A percentile compares a stretch with the other conserved stretches of the same genome.
These are phyloP conservation scores for Lasioglossum oenotherae DNA, from an alignment of 2,888 invertebrate species.

Conservation along the genomic window DNA sequence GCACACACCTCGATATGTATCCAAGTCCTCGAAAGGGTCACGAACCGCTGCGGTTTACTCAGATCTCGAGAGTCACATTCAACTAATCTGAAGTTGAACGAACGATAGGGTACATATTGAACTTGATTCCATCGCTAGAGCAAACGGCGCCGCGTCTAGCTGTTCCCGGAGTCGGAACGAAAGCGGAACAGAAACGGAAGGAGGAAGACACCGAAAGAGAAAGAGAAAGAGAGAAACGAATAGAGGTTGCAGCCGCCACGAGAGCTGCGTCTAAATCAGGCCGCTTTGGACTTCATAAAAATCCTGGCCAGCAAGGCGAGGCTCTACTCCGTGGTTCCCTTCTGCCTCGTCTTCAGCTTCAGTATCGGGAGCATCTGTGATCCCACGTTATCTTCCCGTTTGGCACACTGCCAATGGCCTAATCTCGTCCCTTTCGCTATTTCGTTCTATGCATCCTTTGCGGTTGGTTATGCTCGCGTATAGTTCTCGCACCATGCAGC, in stretches of 20 bases:
- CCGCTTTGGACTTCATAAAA: constrained; percentile 66
- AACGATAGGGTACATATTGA: constrained; percentile 9
- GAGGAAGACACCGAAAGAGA: not conserved
- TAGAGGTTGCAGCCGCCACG: constrained; percentile 18
- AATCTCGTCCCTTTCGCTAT: constrained; percentile 71
- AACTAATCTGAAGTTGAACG: not conserved
- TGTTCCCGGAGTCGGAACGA: constrained; percentile 42
- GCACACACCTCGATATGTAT: not conserved
- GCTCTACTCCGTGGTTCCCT: constrained; percentile 32
- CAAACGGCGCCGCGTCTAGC: not conserved
- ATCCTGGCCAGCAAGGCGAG: constrained; percentile 41
- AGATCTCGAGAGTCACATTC: not conserved
- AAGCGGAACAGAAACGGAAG: constrained; percentile 5
- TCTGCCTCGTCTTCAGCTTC: not conserved
- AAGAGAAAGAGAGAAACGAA: not conserved
- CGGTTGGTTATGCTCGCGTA: constrained; percentile 70
- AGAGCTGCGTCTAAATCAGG: constrained; percentile 69
- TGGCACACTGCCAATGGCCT: constrained; percentile 63
- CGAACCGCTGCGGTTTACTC: not conserved
- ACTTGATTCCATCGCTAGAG: constrained; percentile 17
- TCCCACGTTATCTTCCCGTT: constrained; percentile 71
- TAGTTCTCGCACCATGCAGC: constrained; percentile 52
- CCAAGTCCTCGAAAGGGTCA: not conserved
- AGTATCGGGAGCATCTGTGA: constrained; percentile 59
- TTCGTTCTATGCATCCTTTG: constrained; percentile 61